Percentiles rank a stretch among this genome's conserved stretches.
These are phyloP conservation scores for Tachina lurida DNA, from an alignment of 2,888 invertebrate species.

Conservation along the genomic window DNA sequence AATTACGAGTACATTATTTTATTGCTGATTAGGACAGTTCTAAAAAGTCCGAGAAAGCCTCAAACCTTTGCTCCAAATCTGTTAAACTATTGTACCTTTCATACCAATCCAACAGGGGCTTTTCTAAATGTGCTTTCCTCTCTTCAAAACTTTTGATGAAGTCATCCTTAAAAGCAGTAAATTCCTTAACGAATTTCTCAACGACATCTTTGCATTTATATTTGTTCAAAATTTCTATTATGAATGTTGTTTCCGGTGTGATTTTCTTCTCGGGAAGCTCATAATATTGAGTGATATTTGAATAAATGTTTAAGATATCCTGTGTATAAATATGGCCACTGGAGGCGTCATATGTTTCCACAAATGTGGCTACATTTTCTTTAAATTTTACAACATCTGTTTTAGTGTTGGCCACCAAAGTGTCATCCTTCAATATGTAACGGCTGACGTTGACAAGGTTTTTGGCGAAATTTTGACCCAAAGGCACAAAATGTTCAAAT, in stretches of 20 bases:
- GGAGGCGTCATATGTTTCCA: constrained; percentile 31
- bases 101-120: constrained; percentile 62
- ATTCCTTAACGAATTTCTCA: constrained; percentile 42
- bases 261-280: constrained; percentile 10
- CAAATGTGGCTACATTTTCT: constrained; percentile 46
- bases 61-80: constrained; percentile 49
- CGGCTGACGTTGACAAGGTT: constrained; percentile 41
- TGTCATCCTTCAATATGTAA: constrained; percentile 54
- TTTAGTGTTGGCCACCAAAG: neutral
- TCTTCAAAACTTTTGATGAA: constrained; percentile 38
- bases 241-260: constrained; percentile 11
- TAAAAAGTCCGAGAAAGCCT: constrained; percentile 30
- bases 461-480: constrained; percentile 24
- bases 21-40: constrained; percentile 1
- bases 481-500: constrained; percentile 6
- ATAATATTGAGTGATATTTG: constrained; percentile 51
- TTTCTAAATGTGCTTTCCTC: constrained; percentile 36
- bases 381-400: constrained; percentile 30
- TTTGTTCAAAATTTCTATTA: constrained; percentile 45
- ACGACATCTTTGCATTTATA: constrained; percentile 41
- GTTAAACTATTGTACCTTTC: constrained; percentile 47
- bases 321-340: constrained; percentile 21
- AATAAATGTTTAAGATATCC: constrained; percentile 56
- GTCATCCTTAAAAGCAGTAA: constrained; percentile 28
- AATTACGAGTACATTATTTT: neutral